phyloP scores from a whole-genome alignment of 1,140 invertebrate species.

The Heliothis subflexa region DNA sequence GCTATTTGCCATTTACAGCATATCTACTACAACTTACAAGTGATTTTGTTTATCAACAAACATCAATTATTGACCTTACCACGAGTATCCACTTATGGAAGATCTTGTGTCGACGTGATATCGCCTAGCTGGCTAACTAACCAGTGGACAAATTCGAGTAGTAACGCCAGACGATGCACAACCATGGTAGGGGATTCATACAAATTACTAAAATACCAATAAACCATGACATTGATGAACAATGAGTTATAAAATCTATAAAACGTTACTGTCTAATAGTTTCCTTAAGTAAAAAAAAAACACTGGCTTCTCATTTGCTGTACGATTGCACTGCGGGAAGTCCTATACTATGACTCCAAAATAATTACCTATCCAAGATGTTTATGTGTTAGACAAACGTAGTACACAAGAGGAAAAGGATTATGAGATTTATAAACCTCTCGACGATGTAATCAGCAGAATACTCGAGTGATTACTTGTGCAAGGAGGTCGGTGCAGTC shows the following conservation, averaged over 20 bases:
- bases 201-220: no score
- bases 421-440: conserved; percentile 20
- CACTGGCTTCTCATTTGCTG: neutral
- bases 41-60: conserved; percentile 1
- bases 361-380: conserved; percentile 2
- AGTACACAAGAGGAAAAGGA: conserved; percentile 22
- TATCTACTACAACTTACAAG: neutral
- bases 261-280: neutral
- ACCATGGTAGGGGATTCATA: no score
- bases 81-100: neutral
- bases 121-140: neutral
- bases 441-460: conserved; percentile 6
- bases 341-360: neutral
- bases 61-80: neutral
- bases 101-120: neutral
- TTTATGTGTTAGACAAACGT: neutral
- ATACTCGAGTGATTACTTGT: neutral
- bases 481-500: neutral
- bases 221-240: no score
- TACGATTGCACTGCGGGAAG: neutral
- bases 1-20: no score
- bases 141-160: no score
- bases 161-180: no score
- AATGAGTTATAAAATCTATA: no score
- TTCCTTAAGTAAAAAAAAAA: neutral